These are phyloP conservation scores for Rana temporaria DNA, from an alignment of 2,113 vertebrate genomes.

Conservation along the genomic window DNA sequence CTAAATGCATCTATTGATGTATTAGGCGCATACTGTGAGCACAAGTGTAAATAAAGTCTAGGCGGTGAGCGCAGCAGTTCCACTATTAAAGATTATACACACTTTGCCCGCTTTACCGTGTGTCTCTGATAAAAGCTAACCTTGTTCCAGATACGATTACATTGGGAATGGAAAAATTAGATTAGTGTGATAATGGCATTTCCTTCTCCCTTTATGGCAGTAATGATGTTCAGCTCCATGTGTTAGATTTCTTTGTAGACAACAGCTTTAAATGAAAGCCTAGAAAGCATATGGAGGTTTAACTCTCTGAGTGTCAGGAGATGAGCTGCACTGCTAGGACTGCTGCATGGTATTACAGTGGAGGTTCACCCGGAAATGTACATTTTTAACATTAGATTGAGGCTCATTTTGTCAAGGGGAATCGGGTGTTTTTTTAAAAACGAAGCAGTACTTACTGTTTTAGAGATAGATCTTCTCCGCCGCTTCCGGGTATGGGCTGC, in stretches of 20 bases:
- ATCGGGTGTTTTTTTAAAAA: too few relatives aligned
- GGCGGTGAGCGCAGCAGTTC: background rate
- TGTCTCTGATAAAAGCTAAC: background rate
- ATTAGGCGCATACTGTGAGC: too few relatives aligned
- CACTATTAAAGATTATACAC: background rate
- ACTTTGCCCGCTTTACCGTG: too few relatives aligned
- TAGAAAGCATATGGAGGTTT: conserved; percentile 23
- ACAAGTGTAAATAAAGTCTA: too few relatives aligned
- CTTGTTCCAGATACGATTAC: conserved; percentile 37
- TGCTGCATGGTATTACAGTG: too few relatives aligned
- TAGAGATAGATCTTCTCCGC: too few relatives aligned
- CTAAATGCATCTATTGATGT: too few relatives aligned
- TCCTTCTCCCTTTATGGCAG: conserved; percentile 43
- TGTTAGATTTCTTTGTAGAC: conserved; percentile 44
- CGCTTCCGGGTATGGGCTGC: too few relatives aligned
- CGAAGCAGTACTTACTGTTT: too few relatives aligned
- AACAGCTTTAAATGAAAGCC: conserved; percentile 14
- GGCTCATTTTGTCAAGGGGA: too few relatives aligned
- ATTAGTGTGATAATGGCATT: conserved; percentile 13
- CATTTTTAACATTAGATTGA: too few relatives aligned
- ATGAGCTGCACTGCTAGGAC: background rate
- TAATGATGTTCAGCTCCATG: conserved; percentile 44
- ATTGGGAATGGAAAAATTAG: conserved; percentile 34
- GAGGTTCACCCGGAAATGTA: too few relatives aligned
- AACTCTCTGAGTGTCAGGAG: background rate